Evolutionary conservation across 2,888 invertebrate genomes (phyloP).

Genomic region (Calephelis perditalis): DNA sequence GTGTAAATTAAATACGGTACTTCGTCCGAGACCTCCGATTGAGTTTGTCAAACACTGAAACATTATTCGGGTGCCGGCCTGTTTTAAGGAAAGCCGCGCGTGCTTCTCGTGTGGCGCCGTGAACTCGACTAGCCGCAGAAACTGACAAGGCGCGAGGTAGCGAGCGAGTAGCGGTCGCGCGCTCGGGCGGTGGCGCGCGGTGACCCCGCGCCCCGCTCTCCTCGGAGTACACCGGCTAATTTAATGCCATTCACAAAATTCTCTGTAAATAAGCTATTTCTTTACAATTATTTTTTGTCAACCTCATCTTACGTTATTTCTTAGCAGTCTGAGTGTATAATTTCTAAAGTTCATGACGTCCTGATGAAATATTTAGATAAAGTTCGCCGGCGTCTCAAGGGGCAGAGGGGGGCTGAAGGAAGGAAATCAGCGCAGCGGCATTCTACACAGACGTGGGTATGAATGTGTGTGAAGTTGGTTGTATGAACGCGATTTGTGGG

Average conservation of each 20-base stretch:
- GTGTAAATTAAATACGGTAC: conserved; percentile 74
- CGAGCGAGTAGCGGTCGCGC: conserved; percentile 39
- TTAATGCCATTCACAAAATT: conserved; percentile 64
- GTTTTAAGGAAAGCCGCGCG: conserved; percentile 70
- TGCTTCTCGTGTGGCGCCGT: conserved; percentile 70
- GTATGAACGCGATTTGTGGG: conserved; percentile 46
- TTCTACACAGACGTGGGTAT: conserved; percentile 42
- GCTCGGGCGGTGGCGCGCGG: conserved; percentile 41
- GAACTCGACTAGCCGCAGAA: conserved; percentile 56
- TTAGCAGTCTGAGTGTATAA: conserved; percentile 19
- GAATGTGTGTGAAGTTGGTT: conserved; percentile 36
- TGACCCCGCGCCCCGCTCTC: conserved; percentile 37
- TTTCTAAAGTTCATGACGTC: conserved; percentile 22
- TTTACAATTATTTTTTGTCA: conserved; percentile 30
- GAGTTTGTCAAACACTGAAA: conserved; percentile 77
- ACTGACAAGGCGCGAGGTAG: conserved; percentile 36
- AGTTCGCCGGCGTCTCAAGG: conserved; percentile 44
- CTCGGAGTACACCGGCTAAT: conserved; percentile 45
- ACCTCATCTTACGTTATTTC: conserved; percentile 21
- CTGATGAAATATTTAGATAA: conserved; percentile 29
- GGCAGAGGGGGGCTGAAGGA: conserved; percentile 50
- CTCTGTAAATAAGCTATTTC: conserved; percentile 58
- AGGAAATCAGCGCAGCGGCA: conserved; percentile 63
- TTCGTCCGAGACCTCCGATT: conserved; percentile 76
- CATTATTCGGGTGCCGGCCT: conserved; percentile 77